Evolutionary conservation across 2,113 vertebrate genomes (phyloP).

Genomic region (Maccullochella peelii): DNA sequence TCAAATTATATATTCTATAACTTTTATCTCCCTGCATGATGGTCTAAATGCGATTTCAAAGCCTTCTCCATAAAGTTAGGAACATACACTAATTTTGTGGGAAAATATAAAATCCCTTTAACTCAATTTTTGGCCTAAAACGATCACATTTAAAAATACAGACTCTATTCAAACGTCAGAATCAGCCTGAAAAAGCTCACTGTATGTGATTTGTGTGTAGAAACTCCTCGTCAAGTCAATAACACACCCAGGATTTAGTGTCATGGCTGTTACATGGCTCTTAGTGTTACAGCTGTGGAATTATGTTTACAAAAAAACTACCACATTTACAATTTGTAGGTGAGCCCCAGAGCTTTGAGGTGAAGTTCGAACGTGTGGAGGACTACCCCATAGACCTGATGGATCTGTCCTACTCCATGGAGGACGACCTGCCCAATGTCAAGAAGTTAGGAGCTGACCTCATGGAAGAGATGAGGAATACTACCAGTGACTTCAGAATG

Average conservation of each 20-base stretch:
- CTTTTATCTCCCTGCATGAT: no score
- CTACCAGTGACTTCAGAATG: constrained; percentile 29
- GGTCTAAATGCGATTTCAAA: no score
- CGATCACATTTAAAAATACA: no score
- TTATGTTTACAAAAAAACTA: neutral
- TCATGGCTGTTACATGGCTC: neutral
- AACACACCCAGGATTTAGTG: neutral
- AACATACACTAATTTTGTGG: neutral
- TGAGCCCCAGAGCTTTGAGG: constrained; percentile 20
- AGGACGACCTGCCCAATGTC: constrained; percentile 29
- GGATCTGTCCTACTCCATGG: constrained; percentile 25
- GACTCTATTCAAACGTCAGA: neutral
- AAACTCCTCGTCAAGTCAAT: neutral
- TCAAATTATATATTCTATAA: neutral
- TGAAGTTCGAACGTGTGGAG: constrained; percentile 29
- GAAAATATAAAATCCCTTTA: neutral
- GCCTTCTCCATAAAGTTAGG: no score
- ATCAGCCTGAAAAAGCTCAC: neutral
- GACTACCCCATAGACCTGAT: constrained; percentile 31
- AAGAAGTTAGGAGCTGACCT: constrained; percentile 19
- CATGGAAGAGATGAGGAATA: constrained; percentile 10
- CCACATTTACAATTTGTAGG: neutral
- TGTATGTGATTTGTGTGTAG: neutral
- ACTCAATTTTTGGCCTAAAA: neutral
- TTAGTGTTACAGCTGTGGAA: no score